phyloP scores from a whole-genome alignment of 1,140 invertebrate genomes.

The Drosophila nasuta region DNA sequence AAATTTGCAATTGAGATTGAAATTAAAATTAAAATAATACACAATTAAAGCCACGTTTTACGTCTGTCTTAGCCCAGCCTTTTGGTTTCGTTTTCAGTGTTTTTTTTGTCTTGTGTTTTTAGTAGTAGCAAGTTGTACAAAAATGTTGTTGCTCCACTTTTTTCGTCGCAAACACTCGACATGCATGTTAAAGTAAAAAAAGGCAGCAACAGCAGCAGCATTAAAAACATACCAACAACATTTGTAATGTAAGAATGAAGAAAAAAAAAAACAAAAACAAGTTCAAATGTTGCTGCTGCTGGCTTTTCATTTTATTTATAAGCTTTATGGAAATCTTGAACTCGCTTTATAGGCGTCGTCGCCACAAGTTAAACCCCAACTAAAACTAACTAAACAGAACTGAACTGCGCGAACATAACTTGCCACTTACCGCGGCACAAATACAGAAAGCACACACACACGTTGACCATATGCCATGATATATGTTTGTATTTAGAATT shows the following conservation, averaged over 20 bases:
- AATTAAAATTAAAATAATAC: constrained; percentile 78
- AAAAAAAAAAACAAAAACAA: constrained; percentile 67
- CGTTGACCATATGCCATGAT: constrained; percentile 27
- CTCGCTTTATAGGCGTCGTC: constrained; percentile 62
- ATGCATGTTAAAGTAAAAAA: constrained; percentile 63
- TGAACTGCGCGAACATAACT: constrained; percentile 3
- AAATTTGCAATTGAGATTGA: constrained; percentile 82
- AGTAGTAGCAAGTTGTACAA: constrained; percentile 35
- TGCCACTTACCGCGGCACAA: constrained; percentile 13
- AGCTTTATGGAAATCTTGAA: constrained; percentile 71
- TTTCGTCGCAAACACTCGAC: constrained; percentile 46
- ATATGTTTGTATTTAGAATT: neutral
- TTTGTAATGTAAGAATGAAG: constrained; percentile 55
- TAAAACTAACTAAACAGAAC: constrained; percentile 15
- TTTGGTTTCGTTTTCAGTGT: constrained; percentile 38
- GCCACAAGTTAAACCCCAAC: constrained; percentile 36
- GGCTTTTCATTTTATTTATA: constrained; percentile 62
- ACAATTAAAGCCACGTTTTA: constrained; percentile 63
- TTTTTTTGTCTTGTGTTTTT: constrained; percentile 24
- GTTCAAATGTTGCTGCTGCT: constrained; percentile 51
- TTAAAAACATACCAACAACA: constrained; percentile 23
- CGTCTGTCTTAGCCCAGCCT: constrained; percentile 15
- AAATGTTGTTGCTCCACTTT: constrained; percentile 73
- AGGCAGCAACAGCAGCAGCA: constrained; percentile 3
- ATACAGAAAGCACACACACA: neutral